Conservation (phyloP, 2,797 vertebrate species). For the Lophius americanus region DNA sequence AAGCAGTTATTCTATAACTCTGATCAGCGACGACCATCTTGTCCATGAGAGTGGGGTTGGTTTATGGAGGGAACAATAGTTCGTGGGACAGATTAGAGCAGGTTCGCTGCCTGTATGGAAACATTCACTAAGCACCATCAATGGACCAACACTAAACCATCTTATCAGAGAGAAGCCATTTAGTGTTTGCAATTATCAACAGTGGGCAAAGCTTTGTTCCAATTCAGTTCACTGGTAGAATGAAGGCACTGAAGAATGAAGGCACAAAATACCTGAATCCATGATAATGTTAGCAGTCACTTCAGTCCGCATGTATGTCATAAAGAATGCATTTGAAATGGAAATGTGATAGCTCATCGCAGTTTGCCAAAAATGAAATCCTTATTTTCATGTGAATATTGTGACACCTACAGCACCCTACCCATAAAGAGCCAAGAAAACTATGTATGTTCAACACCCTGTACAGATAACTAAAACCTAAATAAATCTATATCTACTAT, state of each 20-base stretch:
- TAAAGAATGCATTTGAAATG: background rate
- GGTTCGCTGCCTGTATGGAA: conserved; percentile 36
- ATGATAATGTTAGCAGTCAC: background rate
- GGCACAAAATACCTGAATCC: background rate
- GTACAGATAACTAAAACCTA: background rate
- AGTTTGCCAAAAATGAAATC: background rate
- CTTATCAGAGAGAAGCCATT: conserved; percentile 27
- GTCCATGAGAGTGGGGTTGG: conserved; percentile 15
- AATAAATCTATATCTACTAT: background rate
- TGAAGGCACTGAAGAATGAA: background rate
- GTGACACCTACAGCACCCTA: too few species aligned
- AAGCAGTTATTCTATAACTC: background rate
- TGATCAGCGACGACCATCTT: conserved; percentile 6
- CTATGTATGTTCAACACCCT: conserved; percentile 14
- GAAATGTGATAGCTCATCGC: background rate
- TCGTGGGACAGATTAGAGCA: conserved; percentile 34
- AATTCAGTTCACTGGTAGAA: conserved; percentile 15
- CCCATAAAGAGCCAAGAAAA: background rate
- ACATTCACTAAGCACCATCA: conserved; percentile 25
- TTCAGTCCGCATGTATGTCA: background rate
- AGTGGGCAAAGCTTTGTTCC: conserved; percentile 10
- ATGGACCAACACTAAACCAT: conserved; percentile 39
- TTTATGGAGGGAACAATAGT: conserved; percentile 11
- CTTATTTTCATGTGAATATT: background rate
- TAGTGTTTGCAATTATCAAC: conserved; percentile 26